A percentile compares a stretch with the other conserved stretches of the same genome.
Evolutionary conservation across 2,113 vertebrate genomes (phyloP).

Genomic region (Ailuropoda melanoleuca): DNA sequence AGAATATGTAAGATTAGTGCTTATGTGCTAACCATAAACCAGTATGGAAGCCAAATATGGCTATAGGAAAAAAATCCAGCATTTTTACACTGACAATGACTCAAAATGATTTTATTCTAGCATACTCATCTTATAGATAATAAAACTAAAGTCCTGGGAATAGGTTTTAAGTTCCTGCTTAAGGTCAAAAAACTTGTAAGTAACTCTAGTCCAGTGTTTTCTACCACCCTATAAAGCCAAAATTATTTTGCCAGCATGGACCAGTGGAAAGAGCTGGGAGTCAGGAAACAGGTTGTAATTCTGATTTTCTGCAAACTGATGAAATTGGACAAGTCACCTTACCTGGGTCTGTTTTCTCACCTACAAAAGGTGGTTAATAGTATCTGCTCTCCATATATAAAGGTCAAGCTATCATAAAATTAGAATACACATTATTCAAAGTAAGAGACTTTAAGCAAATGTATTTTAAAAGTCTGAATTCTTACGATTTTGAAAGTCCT

Average conservation of each 20-base stretch:
- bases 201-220: background rate
- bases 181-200: background rate
- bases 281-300: background rate
- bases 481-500: constrained; percentile 7
- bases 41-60: background rate
- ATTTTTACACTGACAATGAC: constrained; percentile 34
- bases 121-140: background rate
- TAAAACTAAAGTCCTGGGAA: background rate
- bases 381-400: background rate
- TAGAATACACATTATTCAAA: background rate
- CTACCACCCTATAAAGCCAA: background rate
- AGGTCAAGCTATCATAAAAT: background rate
- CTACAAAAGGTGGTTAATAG: background rate
- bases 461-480: background rate
- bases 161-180: background rate
- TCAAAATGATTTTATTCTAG: background rate
- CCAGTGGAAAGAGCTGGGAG: background rate
- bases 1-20: background rate
- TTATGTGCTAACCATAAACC: background rate
- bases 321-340: background rate
- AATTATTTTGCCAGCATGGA: background rate
- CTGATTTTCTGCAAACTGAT: background rate
- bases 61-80: background rate
- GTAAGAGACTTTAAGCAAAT: background rate
- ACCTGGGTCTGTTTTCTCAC: background rate